Evolutionary conservation across 2,888 invertebrate species (phyloP), one percentile per base, ranked within the genome.

Genomic region (Drosophila stalkeri): DNA sequence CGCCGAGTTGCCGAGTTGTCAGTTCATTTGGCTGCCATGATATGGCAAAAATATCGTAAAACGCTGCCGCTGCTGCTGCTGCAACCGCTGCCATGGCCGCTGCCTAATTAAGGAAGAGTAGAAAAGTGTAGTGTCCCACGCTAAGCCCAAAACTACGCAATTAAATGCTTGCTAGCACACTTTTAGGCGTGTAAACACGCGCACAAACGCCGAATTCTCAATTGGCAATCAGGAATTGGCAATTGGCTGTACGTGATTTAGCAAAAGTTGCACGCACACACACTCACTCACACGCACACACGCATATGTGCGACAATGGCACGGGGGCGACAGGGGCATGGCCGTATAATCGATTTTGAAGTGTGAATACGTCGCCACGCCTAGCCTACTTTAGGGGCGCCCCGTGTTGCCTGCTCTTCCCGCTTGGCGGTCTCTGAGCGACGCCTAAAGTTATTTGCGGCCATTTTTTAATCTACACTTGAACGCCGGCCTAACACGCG

Each of bases 391-490:
- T 87, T 85, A 18, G 41, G 39, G 41, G 44, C 54, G 43, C 54
- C 11, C 16, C 23, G 0, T 35, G 14, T 49, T 46, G 18, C 27
- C 35, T 37, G 7, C 41, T 18, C 37, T 18, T 0, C 11, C 0
- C 20, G 12, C 44, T 4, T 35, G 35, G 20, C 31, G 4, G 20
- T 31, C 44, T 14, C 44, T 18, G 18, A 35, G 31, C 46, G 52
- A 57, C 52, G 77, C 77, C 83, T 64, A 69, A 77, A 83, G 86
- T 86, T 86, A 83, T 89, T 83, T 86, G 90, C 79, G 89, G 83
- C 78, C 79, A 90, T 86, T 90, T 86, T 86, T 86, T 86, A 86
- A 90, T 86, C 86, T 90, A 90, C 86, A 90, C 90, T 86, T 75
- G 76, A 86, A 90, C 83, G 79, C 82, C 74, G 63, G 69, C 77